Evolutionary conservation across 2,888 invertebrate genomes (phyloP), one percentile per base, ranked within the genome.

Genomic region (Callyntrura guangdongensis): DNA sequence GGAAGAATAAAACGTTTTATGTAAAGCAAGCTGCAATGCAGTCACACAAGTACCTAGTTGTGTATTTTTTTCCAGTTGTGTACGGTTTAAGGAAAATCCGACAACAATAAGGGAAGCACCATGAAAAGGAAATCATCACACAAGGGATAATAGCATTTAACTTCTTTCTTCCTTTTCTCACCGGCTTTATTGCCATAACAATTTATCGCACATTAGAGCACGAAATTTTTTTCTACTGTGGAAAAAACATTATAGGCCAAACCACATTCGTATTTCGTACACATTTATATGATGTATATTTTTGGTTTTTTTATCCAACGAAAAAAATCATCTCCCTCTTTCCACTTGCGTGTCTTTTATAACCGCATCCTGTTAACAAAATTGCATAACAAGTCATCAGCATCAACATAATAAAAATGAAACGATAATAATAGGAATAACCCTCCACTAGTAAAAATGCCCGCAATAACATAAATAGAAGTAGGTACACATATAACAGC

Each of bases 311-410:
- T 74, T 74, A 74, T 74, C 53, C n/a, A 69, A 45, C 69, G 53
- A 49, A 77, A 77, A 77, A 53, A 14, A 47, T 81, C 59, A 36
- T 36, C 45, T 27, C 17, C 4, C n/a, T 36, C 4, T 1, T 53
- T 27, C 17, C 0, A 9, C 8, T 81, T 56, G 85, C 72, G 85
- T 72, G 72, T 53, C 22, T 45, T 11, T 25, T 87, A 22, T 22
- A 81, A 87, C 81, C 87, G 45, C 59, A 87, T 87, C 87, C 87
- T 87, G 87, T 81, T 81, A 69, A 69, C 87, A 56, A 49, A 56
- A 67, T 81, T 79, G 79, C 53, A 22, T 53, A 81, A 87, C 86
- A 27, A 67, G 64, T 83, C 67, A 64, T 64, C 25, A 45, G 9
- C 36, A 45, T 61, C 6, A 79, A 11, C 49, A 47, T 22, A 45